Evolutionary conservation across 2,113 vertebrate genomes (phyloP), one percentile per base, ranked within the genome.

Genomic region (Albula goreensis): DNA sequence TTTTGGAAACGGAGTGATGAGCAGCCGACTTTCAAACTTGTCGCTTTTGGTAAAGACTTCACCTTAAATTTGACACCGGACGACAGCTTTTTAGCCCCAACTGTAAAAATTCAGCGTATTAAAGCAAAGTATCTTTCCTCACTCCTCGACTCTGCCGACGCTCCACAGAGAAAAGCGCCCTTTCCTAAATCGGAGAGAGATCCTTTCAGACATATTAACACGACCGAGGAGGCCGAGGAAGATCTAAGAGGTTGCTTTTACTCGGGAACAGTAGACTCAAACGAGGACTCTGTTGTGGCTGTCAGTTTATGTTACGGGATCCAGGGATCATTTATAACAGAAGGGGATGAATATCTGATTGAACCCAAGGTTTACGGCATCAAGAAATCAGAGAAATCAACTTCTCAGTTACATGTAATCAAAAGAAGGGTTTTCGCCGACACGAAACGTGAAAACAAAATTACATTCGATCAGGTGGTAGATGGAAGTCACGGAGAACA

Each of bases 291-390:
- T 0, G 86, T 96, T 41, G 97, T 96, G 48, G 96, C 96, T 4
- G 91, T 98, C 85, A 98, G 96, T 88, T 87, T 97, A 88, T 98
- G 97, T 89, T 89, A 93, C 11, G 97, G 97, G 53, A 92, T 97
- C 86, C 92, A 92, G 50, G 97, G 97, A 81, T 95, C 96, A 83
- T 97, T 97, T 92, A 91, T 96, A 70, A 91, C 94, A 48, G 93
- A 93, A 41, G 94, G 95, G 63, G 92, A 92, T 17, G 94, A 96
- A 77, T 98, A 96, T 87, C 89, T 96, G 17, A 93, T 98, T 74
- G 93, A 95, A 88, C 97, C 97, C 51, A 91, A 93, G 79, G 4
- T 88, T 10, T 78, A 81, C 9, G 82, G 81, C 9, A 51, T 22
- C 0, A 88, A 87, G 11, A 17, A 87, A 6, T 83, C 79, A 1